phyloP scores from a whole-genome alignment of 1,140 invertebrate genomes.

The Heliconius hewitsoni region DNA sequence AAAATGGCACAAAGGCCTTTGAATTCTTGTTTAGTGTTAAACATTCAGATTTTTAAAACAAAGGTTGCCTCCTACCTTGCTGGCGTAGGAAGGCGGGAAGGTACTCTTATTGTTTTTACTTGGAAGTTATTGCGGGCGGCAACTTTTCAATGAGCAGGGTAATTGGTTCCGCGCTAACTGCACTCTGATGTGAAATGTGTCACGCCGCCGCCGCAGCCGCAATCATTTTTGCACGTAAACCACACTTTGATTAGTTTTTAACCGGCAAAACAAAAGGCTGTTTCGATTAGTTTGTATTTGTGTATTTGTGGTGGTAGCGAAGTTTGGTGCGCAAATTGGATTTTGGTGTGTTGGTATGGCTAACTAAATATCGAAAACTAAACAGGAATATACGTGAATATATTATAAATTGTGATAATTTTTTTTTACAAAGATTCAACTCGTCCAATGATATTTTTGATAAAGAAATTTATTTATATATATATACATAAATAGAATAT shows the following conservation, averaged over 20 bases:
- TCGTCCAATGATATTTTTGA: too few species aligned
- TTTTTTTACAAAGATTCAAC: too few species aligned
- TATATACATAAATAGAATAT: too few species aligned
- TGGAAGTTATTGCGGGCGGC: constrained; percentile 25
- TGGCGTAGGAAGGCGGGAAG: neutral
- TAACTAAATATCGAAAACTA: neutral
- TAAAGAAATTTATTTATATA: too few species aligned
- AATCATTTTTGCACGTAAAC: constrained; percentile 26
- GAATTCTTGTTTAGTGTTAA: constrained; percentile 35
- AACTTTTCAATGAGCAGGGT: constrained; percentile 30
- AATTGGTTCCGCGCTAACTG: constrained; percentile 31
- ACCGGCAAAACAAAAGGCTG: constrained; percentile 14
- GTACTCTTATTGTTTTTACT: constrained; percentile 26
- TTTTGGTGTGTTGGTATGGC: neutral
- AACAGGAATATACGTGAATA: too few species aligned
- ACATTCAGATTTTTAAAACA: constrained; percentile 33
- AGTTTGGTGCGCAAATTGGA: neutral
- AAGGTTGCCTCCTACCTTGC: neutral
- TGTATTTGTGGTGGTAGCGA: neutral
- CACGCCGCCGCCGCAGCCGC: constrained; percentile 13
- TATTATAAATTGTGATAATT: too few species aligned
- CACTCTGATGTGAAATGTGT: constrained; percentile 26
- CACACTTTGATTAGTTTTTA: constrained; percentile 9
- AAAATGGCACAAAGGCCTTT: constrained; percentile 35
- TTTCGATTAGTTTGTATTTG: constrained; percentile 7